Evolutionary conservation across 2,888 invertebrate species (phyloP), one percentile per base, ranked within the genome.

Genomic region (Microdon myrmicae): DNA sequence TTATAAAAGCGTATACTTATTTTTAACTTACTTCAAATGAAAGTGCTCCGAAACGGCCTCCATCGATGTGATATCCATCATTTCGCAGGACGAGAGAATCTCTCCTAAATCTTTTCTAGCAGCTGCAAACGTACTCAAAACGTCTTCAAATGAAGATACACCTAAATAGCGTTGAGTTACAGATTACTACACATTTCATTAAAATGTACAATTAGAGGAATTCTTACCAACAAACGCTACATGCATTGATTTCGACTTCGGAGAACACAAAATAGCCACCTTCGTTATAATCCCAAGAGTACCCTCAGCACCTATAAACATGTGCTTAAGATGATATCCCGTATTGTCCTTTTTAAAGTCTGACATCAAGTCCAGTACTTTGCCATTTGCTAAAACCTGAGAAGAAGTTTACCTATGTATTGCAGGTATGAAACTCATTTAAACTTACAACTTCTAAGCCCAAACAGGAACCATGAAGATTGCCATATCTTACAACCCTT

Each of bases 301-400:
- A 34, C 99, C 99, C 82, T 99, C 99, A 0, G 96, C 94, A 8
- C 99, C 99, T 71, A 98, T 93, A 75, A 99, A 97, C 58, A 98
- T 80, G 79, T 99, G 96, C 75, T 96, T 96, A 71, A 98, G 81
- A 75, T 98, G 96, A 76, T 95, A 96, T 0, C 98, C 98, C 0
- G 98, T 97, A 78, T 99, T 99, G 78, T 99, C 97, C 78, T 99
- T 99, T 75, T 94, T 90, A 70, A 97, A 83, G 0, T 89, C 84
- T 53, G 88, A 90, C 75, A 98, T 83, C 56, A 92, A 88, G 76
- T 97, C 90, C 19, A 99, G 78, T 0, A 98, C 79, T 43, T 90
- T 86, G 0, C 96, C 96, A 75, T 91, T 86, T 1, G 95, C 92
- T 78, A 79, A 39, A 0, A 78, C 72, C 73, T 73, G 8, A 1